Evolutionary conservation across 1,140 invertebrate species (phyloP), one percentile per base, ranked within the genome.

Genomic region (Psix sp.): DNA sequence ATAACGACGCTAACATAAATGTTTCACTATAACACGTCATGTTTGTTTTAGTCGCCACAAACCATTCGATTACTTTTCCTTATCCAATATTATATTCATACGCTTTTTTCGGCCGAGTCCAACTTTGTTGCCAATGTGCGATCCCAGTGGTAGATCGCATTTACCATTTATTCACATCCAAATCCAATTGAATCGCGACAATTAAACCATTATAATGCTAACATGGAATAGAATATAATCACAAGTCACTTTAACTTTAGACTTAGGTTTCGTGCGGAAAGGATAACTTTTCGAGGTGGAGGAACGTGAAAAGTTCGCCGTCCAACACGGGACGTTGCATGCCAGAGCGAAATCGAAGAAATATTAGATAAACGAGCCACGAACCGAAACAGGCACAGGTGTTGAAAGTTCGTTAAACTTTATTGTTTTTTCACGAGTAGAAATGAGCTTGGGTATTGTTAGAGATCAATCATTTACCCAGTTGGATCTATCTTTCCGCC

Each of bases 391-490:
- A 46, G 24, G 17, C 26, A 52, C 33, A 65, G 43, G 52, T 66
- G 54, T 39, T 59, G 24, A 51, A 49, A 56, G 40, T 59, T 68
- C 31, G 38, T 59, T 68, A 43, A 68, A 51, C 52, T 45, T 57
- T 42, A 21, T 35, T 57, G 1, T 5, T 6, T 14, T 26, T 46
- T 31, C 15, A 13, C 3, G 20, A 1, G 5, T 16, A n/a, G 10
- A 13, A 48, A 5, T 11, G 39, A 15, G 11, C 11, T 14, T 10
- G 5, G 4, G 17, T 31, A 26, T 26, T 14, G 18, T 45, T 10
- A 13, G 21, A 15, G 15, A 10, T 62, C 45, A 16, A 52, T 36
- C 46, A 17, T 29, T 43, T 18, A 45, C 46, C 9, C 46, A 54
- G 46, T 65, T 65, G 16, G 20, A 54, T 38, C 3, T 35, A 10